Conservation (phyloP, 1,140 invertebrate genomes). For the Psilanteris sp. region DNA sequence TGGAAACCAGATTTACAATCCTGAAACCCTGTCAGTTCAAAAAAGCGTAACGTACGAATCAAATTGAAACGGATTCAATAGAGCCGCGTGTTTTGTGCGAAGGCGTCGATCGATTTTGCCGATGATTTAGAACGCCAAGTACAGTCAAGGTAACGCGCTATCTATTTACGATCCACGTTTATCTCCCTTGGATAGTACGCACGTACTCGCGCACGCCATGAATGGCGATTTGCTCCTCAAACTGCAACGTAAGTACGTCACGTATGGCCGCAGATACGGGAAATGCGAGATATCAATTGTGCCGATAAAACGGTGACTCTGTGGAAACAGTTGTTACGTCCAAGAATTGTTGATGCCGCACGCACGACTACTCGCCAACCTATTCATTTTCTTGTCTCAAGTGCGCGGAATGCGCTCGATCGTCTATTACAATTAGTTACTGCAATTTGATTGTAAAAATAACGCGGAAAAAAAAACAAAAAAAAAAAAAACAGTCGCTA, state of each 20-base stretch:
- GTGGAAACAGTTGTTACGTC: slow-evolving; percentile 39
- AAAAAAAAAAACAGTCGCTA: too few relatives aligned
- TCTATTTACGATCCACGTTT: slow-evolving; percentile 67
- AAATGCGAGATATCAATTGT: slow-evolving; percentile 63
- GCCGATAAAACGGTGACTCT: slow-evolving; percentile 54
- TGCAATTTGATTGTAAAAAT: too few relatives aligned
- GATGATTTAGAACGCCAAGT: slow-evolving; percentile 46
- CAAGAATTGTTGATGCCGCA: slow-evolving; percentile 28
- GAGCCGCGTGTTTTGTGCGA: too few relatives aligned
- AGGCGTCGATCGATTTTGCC: not conserved
- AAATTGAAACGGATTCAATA: too few relatives aligned
- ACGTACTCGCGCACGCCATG: slow-evolving; percentile 63
- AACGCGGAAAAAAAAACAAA: too few relatives aligned
- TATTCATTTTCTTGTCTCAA: too few relatives aligned
- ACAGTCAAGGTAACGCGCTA: slow-evolving; percentile 55
- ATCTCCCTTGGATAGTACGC: slow-evolving; percentile 57
- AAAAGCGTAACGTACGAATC: too few relatives aligned
- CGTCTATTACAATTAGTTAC: too few relatives aligned
- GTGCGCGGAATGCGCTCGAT: too few relatives aligned
- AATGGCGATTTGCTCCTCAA: slow-evolving; percentile 66
- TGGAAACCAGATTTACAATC: too few relatives aligned
- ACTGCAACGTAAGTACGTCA: slow-evolving; percentile 59
- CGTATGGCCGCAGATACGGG: slow-evolving; percentile 53
- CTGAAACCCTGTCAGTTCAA: too few relatives aligned
- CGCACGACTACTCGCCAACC: slow-evolving; percentile 29